Conservation (phyloP, 2,797 vertebrate species). For the Poecile montanus region DNA sequence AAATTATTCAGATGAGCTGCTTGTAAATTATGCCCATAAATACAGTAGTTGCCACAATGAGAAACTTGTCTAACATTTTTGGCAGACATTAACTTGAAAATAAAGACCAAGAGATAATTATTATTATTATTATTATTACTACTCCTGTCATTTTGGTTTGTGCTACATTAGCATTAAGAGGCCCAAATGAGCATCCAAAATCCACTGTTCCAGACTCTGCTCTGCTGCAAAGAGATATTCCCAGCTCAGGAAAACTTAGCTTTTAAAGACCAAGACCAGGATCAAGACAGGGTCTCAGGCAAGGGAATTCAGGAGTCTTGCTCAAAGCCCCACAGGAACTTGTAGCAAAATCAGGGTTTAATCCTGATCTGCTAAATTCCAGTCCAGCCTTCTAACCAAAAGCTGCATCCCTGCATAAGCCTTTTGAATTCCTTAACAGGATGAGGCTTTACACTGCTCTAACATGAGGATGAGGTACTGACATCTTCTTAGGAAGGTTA, state of each 20-base stretch:
- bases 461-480: background rate
- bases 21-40: conserved; percentile 51
- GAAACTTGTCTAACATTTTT: conserved; percentile 61
- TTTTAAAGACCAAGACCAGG: background rate
- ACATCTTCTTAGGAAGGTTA: background rate
- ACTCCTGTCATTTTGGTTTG: conserved; percentile 25
- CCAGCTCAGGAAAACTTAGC: background rate
- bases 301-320: background rate
- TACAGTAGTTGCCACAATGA: conserved; percentile 50
- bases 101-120: conserved; percentile 46
- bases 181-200: background rate
- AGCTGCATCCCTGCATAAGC: background rate
- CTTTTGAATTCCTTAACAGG: background rate
- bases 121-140: conserved; percentile 42
- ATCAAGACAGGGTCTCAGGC: background rate
- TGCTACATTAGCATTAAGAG: conserved; percentile 35
- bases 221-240: background rate
- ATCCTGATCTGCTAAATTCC: background rate
- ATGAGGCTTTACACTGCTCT: background rate
- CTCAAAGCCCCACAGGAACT: background rate
- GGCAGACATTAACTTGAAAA: conserved; percentile 60
- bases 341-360: background rate
- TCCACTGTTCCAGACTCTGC: background rate
- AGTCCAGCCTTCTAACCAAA: background rate
- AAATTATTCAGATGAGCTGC: conserved; percentile 59